Conservation (phyloP, 2,888 invertebrate species). For the Serrognathus titanus region DNA sequence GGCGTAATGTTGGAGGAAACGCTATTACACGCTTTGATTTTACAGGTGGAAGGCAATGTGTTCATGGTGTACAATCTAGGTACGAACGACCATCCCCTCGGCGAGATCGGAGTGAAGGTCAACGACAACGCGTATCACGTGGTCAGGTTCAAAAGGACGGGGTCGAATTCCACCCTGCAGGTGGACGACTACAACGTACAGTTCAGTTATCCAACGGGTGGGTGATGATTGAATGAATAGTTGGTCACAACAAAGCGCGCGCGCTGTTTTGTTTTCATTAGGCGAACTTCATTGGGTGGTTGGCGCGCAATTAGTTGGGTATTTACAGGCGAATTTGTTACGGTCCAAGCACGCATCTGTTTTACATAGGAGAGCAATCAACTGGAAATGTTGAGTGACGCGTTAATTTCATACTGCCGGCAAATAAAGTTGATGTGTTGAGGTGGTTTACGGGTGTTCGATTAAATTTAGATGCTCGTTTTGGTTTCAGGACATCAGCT, state of each 20-base stretch:
- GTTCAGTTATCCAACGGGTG: constrained; percentile 82
- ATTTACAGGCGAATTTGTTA: background rate
- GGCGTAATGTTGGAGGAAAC: background rate
- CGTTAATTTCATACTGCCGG: background rate
- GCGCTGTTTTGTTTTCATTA: background rate
- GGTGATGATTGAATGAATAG: constrained; percentile 25
- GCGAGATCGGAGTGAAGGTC: constrained; percentile 84
- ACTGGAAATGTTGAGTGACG: background rate
- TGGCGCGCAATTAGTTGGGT: background rate
- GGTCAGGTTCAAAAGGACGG: constrained; percentile 82
- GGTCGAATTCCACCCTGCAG: constrained; percentile 87
- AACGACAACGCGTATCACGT: constrained; percentile 95
- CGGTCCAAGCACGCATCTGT: background rate
- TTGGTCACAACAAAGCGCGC: too few relatives aligned
- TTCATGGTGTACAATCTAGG: constrained; percentile 95
- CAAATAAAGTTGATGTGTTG: too few relatives aligned
- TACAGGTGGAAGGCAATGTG: constrained; percentile 85
- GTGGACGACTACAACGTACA: constrained; percentile 87
- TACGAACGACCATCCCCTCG: constrained; percentile 84
- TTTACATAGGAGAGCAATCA: background rate
- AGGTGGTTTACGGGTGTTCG: too few relatives aligned
- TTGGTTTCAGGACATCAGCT: constrained; percentile 58
- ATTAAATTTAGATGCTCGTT: too few relatives aligned
- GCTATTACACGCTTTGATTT: constrained; percentile 12
- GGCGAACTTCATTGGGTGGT: background rate